Percentiles rank a stretch among this genome's conserved stretches.
These are phyloP conservation scores for Plutella xylostella DNA, from an alignment of 2,888 invertebrate genomes.

Conservation along the genomic window DNA sequence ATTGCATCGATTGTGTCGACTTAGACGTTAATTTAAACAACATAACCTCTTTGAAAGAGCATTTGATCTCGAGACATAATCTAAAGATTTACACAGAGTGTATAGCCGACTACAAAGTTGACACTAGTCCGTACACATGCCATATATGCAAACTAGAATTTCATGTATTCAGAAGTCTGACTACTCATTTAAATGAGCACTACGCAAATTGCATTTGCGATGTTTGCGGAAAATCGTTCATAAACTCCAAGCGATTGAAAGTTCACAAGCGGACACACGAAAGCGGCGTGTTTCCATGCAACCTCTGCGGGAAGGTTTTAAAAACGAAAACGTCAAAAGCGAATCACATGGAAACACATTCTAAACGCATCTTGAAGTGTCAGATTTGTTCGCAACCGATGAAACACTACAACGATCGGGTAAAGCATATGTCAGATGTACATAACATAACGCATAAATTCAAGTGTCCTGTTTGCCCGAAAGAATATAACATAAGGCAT, in stretches of 20 bases:
- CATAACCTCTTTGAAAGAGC: slow-evolving; percentile 17
- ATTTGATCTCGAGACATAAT: slow-evolving; percentile 37
- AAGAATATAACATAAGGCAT: slow-evolving; percentile 52
- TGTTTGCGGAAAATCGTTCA: slow-evolving; percentile 59
- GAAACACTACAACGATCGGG: slow-evolving; percentile 55
- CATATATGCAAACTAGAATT: slow-evolving; percentile 44
- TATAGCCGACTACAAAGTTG: slow-evolving; percentile 51
- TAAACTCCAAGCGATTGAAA: slow-evolving; percentile 56
- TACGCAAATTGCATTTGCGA: slow-evolving; percentile 61
- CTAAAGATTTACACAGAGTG: slow-evolving; percentile 48
- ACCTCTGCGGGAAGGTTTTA: slow-evolving; percentile 41
- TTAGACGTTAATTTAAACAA: neutral
- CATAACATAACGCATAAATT: slow-evolving; percentile 52
- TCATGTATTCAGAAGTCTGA: slow-evolving; percentile 47
- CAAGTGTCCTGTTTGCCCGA: slow-evolving; percentile 40
- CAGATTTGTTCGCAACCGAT: slow-evolving; percentile 50
- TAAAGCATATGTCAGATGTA: slow-evolving; percentile 53
- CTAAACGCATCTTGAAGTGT: slow-evolving; percentile 43
- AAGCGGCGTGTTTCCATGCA: slow-evolving; percentile 44
- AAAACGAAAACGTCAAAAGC: slow-evolving; percentile 44
- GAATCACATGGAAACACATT: slow-evolving; percentile 51
- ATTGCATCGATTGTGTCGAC: slow-evolving; percentile 43
- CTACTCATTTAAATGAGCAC: slow-evolving; percentile 59
- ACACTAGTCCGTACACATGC: slow-evolving; percentile 40
- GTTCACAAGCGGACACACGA: slow-evolving; percentile 63